Conservation (phyloP, 2,797 vertebrate species). For the Pogoniulus pusillus region DNA sequence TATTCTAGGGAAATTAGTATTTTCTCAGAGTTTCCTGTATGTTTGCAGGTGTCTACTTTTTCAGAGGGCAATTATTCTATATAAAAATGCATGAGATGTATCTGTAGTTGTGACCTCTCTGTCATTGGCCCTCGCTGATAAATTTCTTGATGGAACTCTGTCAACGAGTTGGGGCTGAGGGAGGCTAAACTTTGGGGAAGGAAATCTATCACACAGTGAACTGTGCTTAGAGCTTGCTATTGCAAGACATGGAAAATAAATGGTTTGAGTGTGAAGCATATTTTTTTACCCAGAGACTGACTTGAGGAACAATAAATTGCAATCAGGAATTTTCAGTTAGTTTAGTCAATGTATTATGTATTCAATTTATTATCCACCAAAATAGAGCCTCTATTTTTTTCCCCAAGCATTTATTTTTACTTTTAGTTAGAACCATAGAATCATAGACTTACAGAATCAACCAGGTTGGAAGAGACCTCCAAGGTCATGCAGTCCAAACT, state of each 20-base stretch:
- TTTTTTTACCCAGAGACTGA: neutral
- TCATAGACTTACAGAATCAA: too few species aligned
- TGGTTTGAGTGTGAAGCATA: neutral
- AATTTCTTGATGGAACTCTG: constrained; percentile 4
- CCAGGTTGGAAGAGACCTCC: too few species aligned
- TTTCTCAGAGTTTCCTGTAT: neutral
- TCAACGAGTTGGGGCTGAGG: neutral
- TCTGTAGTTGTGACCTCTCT: constrained; percentile 18
- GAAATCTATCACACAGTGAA: constrained; percentile 54
- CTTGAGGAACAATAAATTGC: neutral
- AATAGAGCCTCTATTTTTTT: neutral
- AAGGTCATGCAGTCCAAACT: too few species aligned
- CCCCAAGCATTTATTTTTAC: neutral
- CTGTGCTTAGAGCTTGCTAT: constrained; percentile 34
- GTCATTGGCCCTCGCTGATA: constrained; percentile 28
- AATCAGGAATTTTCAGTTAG: neutral
- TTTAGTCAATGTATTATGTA: constrained; percentile 8
- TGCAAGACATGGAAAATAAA: constrained; percentile 53
- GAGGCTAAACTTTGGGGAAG: constrained; percentile 7
- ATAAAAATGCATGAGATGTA: constrained; percentile 22
- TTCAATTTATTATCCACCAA: constrained; percentile 5
- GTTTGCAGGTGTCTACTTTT: neutral
- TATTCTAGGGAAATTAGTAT: neutral
- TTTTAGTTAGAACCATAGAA: neutral
- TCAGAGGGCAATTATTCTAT: neutral